These are phyloP conservation scores for Tillus elongatus DNA, from an alignment of 2,888 invertebrate species.

Conservation along the genomic window DNA sequence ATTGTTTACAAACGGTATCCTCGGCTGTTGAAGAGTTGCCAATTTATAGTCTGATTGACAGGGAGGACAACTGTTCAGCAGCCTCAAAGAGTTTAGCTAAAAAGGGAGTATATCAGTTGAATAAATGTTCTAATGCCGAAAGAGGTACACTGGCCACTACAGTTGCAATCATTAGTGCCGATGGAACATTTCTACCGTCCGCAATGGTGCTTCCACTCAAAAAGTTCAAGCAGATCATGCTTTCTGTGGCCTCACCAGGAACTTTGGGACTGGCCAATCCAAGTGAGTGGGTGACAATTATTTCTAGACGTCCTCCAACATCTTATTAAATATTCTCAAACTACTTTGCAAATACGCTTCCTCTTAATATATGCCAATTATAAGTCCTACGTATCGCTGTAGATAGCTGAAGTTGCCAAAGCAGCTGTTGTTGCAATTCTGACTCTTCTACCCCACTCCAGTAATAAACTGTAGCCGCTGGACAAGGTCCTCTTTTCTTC, in stretches of 20 bases:
- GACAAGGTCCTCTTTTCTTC: neutral
- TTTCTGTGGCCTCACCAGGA: slow-evolving; percentile 31
- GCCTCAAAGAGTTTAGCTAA: slow-evolving; percentile 21
- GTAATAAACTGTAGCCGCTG: slow-evolving; percentile 8
- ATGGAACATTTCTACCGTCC: slow-evolving; percentile 23
- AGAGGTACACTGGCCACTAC: slow-evolving; percentile 32
- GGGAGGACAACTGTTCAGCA: slow-evolving; percentile 21
- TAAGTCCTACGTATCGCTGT: too few species aligned
- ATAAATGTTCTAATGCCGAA: too few species aligned
- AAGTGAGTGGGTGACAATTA: slow-evolving; percentile 37
- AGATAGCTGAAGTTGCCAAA: slow-evolving; percentile 26
- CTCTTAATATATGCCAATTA: too few species aligned
- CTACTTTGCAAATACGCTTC: too few species aligned
- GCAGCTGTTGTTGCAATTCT: slow-evolving; percentile 35
- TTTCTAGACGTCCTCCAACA: too few species aligned
- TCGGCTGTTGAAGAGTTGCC: slow-evolving; percentile 19
- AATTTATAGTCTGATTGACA: too few species aligned
- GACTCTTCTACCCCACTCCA: slow-evolving; percentile 19
- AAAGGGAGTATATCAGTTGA: slow-evolving; percentile 24
- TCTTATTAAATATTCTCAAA: too few species aligned
- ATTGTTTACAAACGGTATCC: slow-evolving; percentile 11
- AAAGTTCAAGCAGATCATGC: slow-evolving; percentile 28
- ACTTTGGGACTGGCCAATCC: slow-evolving; percentile 31
- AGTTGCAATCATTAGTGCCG: slow-evolving; percentile 28
- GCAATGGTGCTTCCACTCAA: slow-evolving; percentile 33